Evolutionary conservation across 1,140 invertebrate genomes (phyloP), one percentile per base, ranked within the genome.

Genomic region (Macrostomum lignano): DNA sequence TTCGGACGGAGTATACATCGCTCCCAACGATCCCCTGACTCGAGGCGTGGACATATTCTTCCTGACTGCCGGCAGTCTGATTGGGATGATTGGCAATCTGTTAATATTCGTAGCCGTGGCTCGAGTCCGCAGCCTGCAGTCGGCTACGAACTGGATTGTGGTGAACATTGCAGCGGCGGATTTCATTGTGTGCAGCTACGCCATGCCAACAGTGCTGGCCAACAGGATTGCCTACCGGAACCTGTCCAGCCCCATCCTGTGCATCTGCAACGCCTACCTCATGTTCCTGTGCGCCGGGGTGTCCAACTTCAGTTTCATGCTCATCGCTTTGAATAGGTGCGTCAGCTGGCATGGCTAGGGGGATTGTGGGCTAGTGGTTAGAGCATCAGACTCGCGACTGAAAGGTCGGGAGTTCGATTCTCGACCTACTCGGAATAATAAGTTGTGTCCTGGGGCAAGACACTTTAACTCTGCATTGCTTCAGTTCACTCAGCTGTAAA

Each of bases 241-340:
- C 4, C 15, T 28, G 26, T 14, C 19, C 3, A 5, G n/a, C n/a
- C n/a, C n/a, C 7, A 28, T 28, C 15, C 15, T 17, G 26, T 28
- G 26, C 19, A 28, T 17, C 7, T 28, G 15, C 26, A 28, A 28
- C 9, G 26, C 14, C 15, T 28, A 15, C 26, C 15, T 28, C 14
- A 15, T 28, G 26, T 28, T 28, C 19, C 26, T 28, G 15, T 28
- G 26, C 9, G 26, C 26, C 3, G 26, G 26, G 3, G 26, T 28
- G 15, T 14, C 26, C 3, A 28, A 28, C 19, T 28, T 28, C 26
- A 28, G 26, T 9, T 28, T 28, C 26, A 28, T 28, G 26, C 19
- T 28, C 3, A 28, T 28, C 3, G 26, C 26, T 3, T 7, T 28
- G 7, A 28, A 28, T 28, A 14, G 9, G 19, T 3, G 26, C 7